phyloP scores from a whole-genome alignment of 2,888 invertebrate genomes.

The Cheilosia urbana region DNA sequence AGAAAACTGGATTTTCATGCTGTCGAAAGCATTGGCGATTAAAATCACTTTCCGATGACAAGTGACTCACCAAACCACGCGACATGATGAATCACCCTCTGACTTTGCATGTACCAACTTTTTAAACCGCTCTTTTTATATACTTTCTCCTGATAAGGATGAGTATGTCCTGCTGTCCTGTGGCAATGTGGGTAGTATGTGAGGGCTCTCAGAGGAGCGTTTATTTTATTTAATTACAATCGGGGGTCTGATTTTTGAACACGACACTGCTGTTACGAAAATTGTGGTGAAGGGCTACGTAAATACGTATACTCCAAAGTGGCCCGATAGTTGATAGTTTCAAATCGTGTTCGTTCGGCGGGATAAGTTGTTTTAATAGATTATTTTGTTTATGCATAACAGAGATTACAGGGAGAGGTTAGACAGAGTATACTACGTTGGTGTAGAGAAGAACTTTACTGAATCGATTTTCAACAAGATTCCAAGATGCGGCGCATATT shows the following conservation, averaged over 20 bases:
- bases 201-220: background rate
- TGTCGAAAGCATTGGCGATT: constrained; percentile 49
- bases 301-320: constrained; percentile 40
- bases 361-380: too few relatives aligned
- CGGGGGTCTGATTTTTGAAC: constrained; percentile 14
- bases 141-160: background rate
- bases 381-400: too few relatives aligned
- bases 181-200: background rate
- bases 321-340: background rate
- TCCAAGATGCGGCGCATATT: too few relatives aligned
- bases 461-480: too few relatives aligned
- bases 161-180: background rate
- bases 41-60: constrained; percentile 29
- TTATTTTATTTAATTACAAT: constrained; percentile 56
- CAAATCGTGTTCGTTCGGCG: background rate
- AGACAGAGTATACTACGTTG: too few relatives aligned
- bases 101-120: constrained; percentile 18
- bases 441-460: too few relatives aligned
- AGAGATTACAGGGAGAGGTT: too few relatives aligned
- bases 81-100: constrained; percentile 34
- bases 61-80: constrained; percentile 50
- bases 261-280: constrained; percentile 3
- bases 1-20: constrained; percentile 54
- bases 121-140: constrained; percentile 5
- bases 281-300: constrained; percentile 16